Percentiles rank a stretch among this genome's conserved stretches.
phyloP scores from a whole-genome alignment of 2,888 invertebrate genomes.

The Acrobasis repandana region DNA sequence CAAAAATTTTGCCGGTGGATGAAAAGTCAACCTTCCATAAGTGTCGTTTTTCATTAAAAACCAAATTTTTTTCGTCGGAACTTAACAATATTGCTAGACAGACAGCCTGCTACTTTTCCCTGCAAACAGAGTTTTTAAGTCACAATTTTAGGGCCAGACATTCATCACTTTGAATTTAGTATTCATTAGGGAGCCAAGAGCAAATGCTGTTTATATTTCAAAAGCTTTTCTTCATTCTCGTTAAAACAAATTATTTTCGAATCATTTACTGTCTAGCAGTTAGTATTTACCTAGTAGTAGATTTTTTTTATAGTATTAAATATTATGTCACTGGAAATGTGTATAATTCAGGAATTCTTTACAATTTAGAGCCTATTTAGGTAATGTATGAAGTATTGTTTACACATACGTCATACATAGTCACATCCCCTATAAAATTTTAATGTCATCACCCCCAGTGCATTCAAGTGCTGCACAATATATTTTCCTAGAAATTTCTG shows the following conservation, averaged over 20 bases:
- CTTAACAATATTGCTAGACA: neutral
- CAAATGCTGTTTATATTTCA: neutral
- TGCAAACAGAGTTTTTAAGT: neutral
- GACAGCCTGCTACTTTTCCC: neutral
- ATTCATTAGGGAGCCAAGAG: neutral
- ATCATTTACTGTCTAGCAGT: neutral
- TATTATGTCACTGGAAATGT: too few relatives aligned
- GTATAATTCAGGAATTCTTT: too few relatives aligned
- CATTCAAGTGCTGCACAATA: too few relatives aligned
- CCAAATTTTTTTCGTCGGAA: neutral
- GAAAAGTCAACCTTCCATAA: too few relatives aligned
- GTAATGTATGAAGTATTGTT: too few relatives aligned
- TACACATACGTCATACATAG: too few relatives aligned
- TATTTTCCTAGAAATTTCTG: too few relatives aligned
- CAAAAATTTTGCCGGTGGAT: too few relatives aligned
- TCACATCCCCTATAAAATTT: too few relatives aligned
- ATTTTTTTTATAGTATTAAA: neutral
- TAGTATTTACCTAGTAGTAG: neutral
- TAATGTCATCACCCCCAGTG: too few relatives aligned
- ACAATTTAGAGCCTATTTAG: too few relatives aligned
- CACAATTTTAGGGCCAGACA: neutral
- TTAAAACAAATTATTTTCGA: neutral
- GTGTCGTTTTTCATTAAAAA: too few relatives aligned
- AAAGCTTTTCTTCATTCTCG: neutral
- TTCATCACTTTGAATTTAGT: neutral